Evolutionary conservation across 30 jellyfish, hydroid and myxozoan genomes (phyloP).

Genomic region (Haliclystus octoradiatus): DNA sequence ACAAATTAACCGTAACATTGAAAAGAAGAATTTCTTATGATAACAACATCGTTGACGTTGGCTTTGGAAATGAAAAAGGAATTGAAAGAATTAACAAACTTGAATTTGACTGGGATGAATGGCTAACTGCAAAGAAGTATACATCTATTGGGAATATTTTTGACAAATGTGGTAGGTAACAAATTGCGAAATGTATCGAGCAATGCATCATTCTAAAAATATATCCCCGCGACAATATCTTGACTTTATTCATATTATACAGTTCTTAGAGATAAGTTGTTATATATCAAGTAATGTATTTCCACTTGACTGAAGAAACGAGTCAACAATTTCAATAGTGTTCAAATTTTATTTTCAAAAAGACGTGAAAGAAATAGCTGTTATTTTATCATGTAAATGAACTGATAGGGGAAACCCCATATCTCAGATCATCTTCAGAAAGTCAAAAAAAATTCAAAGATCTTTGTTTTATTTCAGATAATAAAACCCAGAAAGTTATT

Average conservation of each 20-base stretch:
- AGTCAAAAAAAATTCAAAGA: background rate
- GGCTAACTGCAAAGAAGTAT: slow-evolving; percentile 54
- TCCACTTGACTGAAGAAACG: no score
- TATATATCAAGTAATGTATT: background rate
- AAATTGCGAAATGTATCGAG: no score
- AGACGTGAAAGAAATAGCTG: no score
- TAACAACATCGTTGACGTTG: background rate
- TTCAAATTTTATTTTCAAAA: no score
- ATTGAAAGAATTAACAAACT: background rate
- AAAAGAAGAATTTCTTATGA: background rate
- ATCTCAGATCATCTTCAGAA: no score
- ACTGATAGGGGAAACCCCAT: no score
- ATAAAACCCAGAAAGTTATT: slow-evolving; percentile 51
- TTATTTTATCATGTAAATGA: no score
- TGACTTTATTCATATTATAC: no score
- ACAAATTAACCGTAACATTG: background rate
- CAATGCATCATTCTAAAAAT: no score
- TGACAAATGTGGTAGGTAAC: slow-evolving; percentile 70
- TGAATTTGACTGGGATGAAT: slow-evolving; percentile 55
- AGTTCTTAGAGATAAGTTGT: no score
- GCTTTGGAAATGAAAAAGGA: background rate
- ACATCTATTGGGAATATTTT: slow-evolving; percentile 71
- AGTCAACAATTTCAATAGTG: no score
- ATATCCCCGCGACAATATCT: no score
- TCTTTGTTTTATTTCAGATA: slow-evolving; percentile 30